Evolutionary conservation across 2,888 invertebrate genomes (phyloP), one percentile per base, ranked within the genome.

Genomic region (Neria commutata): DNA sequence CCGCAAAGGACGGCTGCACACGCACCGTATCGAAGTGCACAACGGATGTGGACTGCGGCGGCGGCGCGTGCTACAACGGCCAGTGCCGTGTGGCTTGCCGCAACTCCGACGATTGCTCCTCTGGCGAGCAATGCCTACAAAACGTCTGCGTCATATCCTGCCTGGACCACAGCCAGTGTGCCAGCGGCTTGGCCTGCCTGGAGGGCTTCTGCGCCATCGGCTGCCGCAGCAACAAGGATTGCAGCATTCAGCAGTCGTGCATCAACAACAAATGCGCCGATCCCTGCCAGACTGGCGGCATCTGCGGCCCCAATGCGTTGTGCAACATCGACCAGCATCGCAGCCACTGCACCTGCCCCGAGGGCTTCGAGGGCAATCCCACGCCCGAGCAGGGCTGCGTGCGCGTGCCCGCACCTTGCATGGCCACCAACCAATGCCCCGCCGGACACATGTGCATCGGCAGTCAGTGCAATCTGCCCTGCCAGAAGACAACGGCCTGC

Each of bases 371-470:
- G 79, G 93, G 92, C 1, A 92, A 91, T 74, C 94, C 94, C 16
- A 90, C 89, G 16, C 89, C 95, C 0, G 90, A 94, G 76, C 92
- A 94, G 81, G 94, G 94, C 4, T 95, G 95, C 75, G 90, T 94
- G 5, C 85, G 95, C 67, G 88, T 91, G 56, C 89, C 93, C n/a
- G 84, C 86, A 40, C 76, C 85, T 17, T 95, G 95, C 70, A 29
- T 72, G 23, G 85, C 85, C 60, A 85, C 87, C 34, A 85, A 86
- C 50, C 88, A 92, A 68, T 95, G 95, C 73, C 90, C 92, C 3
- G 83, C 84, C 46, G 88, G 89, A 51, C 90, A 92, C 69, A 86
- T 88, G 83, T 95, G 95, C 75, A 87, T 91, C 42, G 89, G 86
- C 17, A 88, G 89, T 52, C 85, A 89, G 66, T 95, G 95, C 72